Evolutionary conservation across 2,888 invertebrate genomes (phyloP), one percentile per base, ranked within the genome.

Genomic region (Nowickia ferox): DNA sequence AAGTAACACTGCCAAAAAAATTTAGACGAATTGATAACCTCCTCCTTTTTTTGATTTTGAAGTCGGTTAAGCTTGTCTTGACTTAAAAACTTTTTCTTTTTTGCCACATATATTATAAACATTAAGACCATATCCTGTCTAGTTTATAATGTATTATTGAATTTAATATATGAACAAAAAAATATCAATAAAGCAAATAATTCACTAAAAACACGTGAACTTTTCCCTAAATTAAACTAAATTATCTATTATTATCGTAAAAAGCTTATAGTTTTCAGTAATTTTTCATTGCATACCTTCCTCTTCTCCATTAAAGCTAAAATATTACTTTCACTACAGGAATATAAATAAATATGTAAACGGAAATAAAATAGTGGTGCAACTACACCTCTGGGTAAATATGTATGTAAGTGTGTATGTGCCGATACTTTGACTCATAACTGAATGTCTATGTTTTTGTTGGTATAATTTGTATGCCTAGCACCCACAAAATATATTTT

Each of bases 281-380:
- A 17, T 8, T 48, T 38, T 9, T 19, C 19, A 8, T 71, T 19
- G 63, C 6, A 63, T 55, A 79, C 71, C 63, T 71, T 71, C 79
- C 63, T 30, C n/a, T 30, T 38, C 8, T 38, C 8, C 9, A 8
- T n/a, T 4, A 46, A 40, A 48, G 55, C 15, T 46, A 63, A 30
- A 46, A 55, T 63, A 71, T 46, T 38, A 38, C 55, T 46, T 71
- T 79, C 40, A 63, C 63, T 79, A 44, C 61, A 71, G n/a, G 38
- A 51, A 61, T 61, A 13, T 78, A 53, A 30, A 69, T 51, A 61
- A 61, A 71, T 63, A 55, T 53, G 11, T 38, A 69, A 75, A 55
- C 53, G 75, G 61, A 61, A 53, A 53, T 68, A 59, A 68, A 53
- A 75, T 75, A 68, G 68, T 68, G 38, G 30, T 59, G 44, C 55